Evolutionary conservation across 1,140 invertebrate genomes (phyloP), one percentile per base, ranked within the genome.

Genomic region (Pteromalus puparum): DNA sequence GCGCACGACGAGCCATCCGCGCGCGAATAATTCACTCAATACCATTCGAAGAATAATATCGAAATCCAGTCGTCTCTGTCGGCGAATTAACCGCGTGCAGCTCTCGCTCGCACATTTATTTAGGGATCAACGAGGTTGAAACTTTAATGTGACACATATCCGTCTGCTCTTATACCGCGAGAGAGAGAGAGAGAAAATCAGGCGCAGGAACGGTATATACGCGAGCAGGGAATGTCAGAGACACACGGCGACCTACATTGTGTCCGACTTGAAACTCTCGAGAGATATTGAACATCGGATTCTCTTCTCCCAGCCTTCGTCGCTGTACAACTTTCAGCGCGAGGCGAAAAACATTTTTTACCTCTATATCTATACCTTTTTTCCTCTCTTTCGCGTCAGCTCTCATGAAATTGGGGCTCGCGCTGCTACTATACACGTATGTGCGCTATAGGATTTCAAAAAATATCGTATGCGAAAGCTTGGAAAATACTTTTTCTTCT

Each of bases 231-330:
- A 86, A 87, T 81, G 86, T 87, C 82, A 86, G 21, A 21, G 78
- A 61, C 86, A 87, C 53, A 34, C 72, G 48, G 48, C 82, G 87
- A 88, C 86, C 86, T 86, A 88, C 85, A 88, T 89, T 85, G 84
- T 85, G 84, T 70, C 78, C 82, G 24, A 67, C 76, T 61, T 75
- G 82, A 77, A 87, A 82, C 74, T 48, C 78, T 83, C 83, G 81
- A 73, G 84, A 88, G 82, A 87, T 87, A 87, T 88, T 85, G 85
- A 85, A 87, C 80, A 85, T 84, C 78, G 24, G 70, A 82, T 76
- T 84, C 53, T 38, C 38, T 74, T 61, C n/a, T 48, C 68, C 13
- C 4, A 61, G 34, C 24, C 68, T 78, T 38, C 9, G 18, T 34
- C 68, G 42, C 21, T 73, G 3, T 34, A 81, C 67, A 73, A 53